Evolutionary conservation across 2,888 invertebrate genomes (phyloP).

Genomic region (Euplagia quadripunctaria): DNA sequence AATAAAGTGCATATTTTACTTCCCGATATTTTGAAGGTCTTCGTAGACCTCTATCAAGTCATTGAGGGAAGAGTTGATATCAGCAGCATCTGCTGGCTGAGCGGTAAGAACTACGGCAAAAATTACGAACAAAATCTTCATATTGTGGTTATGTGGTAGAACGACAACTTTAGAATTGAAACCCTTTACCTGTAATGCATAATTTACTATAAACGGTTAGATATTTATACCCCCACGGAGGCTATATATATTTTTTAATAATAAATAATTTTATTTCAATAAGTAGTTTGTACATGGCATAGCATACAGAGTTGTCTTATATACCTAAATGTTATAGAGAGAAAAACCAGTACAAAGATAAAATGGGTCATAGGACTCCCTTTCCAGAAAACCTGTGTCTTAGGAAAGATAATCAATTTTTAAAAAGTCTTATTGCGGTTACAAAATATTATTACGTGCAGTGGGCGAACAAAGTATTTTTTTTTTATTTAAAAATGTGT

Average conservation of each 20-base stretch:
- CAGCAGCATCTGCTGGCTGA: background rate
- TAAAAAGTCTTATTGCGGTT: no score
- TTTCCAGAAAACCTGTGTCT: no score
- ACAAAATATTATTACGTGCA: no score
- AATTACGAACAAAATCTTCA: constrained; percentile 27
- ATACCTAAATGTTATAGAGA: no score
- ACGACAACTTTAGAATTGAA: background rate
- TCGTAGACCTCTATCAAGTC: background rate
- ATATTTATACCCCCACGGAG: background rate
- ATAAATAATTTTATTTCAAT: no score
- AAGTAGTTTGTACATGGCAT: no score
- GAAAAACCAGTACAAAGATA: background rate
- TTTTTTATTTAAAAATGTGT: no score
- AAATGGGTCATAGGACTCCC: no score
- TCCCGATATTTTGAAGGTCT: background rate
- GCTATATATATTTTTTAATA: no score
- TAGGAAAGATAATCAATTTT: no score
- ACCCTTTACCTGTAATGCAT: background rate
- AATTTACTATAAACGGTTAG: background rate
- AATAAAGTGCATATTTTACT: background rate
- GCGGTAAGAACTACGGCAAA: background rate
- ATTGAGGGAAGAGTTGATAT: background rate
- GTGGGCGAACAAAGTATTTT: no score
- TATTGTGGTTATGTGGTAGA: constrained; percentile 13
- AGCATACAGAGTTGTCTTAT: no score